Evolutionary conservation across 2,888 invertebrate species (phyloP).

Genomic region (Agrilus biguttatus): DNA sequence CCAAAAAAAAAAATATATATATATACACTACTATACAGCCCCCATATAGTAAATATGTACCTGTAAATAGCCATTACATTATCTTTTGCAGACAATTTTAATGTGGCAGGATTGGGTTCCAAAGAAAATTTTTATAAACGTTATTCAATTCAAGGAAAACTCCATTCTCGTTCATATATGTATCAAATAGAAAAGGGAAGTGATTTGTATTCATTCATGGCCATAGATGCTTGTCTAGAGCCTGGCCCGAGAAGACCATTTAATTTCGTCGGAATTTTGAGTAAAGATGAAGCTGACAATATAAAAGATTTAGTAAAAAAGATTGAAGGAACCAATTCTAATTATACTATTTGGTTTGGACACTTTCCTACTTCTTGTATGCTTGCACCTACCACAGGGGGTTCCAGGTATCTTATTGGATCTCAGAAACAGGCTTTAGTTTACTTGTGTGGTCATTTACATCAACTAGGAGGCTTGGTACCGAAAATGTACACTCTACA

Average conservation of each 20-base stretch:
- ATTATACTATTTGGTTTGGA: constrained; percentile 67
- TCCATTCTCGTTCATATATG: constrained; percentile 58
- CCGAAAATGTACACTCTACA: constrained; percentile 80
- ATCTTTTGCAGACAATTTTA: constrained; percentile 67
- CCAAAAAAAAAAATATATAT: no score
- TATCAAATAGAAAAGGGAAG: constrained; percentile 43
- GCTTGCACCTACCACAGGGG: constrained; percentile 39
- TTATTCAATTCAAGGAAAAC: constrained; percentile 64
- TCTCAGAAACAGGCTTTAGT: constrained; percentile 47
- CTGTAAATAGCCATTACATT: no score
- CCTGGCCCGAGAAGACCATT: constrained; percentile 79
- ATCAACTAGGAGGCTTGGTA: constrained; percentile 64
- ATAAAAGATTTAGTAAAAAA: constrained; percentile 42
- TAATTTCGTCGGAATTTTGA: constrained; percentile 73
- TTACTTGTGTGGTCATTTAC: constrained; percentile 84
- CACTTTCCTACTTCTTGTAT: constrained; percentile 88
- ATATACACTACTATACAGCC: no score
- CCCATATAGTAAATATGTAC: no score
- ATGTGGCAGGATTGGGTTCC: constrained; percentile 54
- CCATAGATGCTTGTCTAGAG: constrained; percentile 72
- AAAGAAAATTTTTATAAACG: constrained; percentile 61
- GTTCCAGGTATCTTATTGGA: constrained; percentile 43
- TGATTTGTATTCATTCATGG: constrained; percentile 65
- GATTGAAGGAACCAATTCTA: constrained; percentile 35
- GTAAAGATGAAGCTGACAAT: constrained; percentile 39